These are phyloP conservation scores for Lepidocolaptes lacrymiger DNA, from an alignment of 2,797 vertebrate species.

Conservation along the genomic window DNA sequence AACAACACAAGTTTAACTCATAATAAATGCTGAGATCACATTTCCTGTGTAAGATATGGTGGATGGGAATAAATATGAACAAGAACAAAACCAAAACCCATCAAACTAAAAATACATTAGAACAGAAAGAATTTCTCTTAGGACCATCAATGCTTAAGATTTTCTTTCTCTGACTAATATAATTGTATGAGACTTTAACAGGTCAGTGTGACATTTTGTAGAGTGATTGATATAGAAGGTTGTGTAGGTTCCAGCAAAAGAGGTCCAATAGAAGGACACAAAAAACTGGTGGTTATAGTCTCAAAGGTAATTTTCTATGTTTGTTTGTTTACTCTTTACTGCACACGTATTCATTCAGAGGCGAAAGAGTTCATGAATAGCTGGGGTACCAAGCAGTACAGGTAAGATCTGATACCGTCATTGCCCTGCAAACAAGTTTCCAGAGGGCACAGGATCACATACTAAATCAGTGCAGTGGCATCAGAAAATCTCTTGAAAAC, in stretches of 20 bases:
- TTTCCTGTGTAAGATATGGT: neutral
- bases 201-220: neutral
- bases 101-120: neutral
- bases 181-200: neutral
- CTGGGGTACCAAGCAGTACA: neutral
- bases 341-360: neutral
- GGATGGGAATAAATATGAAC: neutral
- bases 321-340: neutral
- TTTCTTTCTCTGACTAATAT: neutral
- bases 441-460: neutral
- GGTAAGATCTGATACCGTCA: neutral
- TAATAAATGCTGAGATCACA: neutral
- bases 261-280: neutral
- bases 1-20: constrained; percentile 13
- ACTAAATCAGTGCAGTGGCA: neutral
- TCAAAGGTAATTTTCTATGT: neutral
- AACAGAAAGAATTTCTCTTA: neutral
- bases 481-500: neutral
- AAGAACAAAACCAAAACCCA: neutral
- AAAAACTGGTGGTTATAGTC: neutral
- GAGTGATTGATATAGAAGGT: neutral
- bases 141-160: neutral
- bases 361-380: neutral
- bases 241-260: neutral
- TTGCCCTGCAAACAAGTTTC: neutral